Base-by-base conservation (phyloP, 1,140 invertebrate genomes). In the Halictus rubicundus region DNA sequence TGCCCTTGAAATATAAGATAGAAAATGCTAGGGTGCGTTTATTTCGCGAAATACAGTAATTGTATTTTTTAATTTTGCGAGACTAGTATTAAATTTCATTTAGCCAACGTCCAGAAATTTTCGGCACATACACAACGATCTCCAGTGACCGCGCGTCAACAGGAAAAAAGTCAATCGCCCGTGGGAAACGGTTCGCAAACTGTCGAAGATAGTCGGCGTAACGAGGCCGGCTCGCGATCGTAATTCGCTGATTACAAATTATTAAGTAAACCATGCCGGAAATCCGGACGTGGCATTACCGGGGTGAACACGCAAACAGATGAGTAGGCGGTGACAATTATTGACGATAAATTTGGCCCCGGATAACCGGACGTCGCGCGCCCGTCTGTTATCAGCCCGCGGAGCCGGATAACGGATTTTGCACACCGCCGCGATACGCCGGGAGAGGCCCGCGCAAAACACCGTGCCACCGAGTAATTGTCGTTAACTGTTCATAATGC, bases 231-330 rank as follows among this genome's bases (percentile, higher is more conserved):
- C 46, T 54, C 66, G 65, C 68, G 69, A 46, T 59, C 39, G 39
- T 82, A 80, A 71, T 80, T 87, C 72, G 81, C 74, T 88, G 86
- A 89, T 90, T 88, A 87, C 86, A 89, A 89, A 89, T 90, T 89
- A 87, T 87, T 86, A 88, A 88, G 88, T 80, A 89, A 89, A 89
- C 85, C 78, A 70, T 75, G 68, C 68, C 25, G 68, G 77, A 81
- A 87, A 88, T 89, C 84, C 84, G 74, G 64, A 70, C 69, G 37
- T 32, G 86, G 74, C 21, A 42, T 66, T 39, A 66, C 25, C 64
- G 79, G 16, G 49, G 23, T 32, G 54, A 77, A 78, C 39, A 72
- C n/a, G 86, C 78, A 89, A 87, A 88, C 82, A 84, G 46, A 66
- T 59, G 60, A 59, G 61, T 59, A 52, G 59, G 61, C 76, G 68